Evolutionary conservation across 2,113 vertebrate genomes (phyloP), one percentile per base, ranked within the genome.

Genomic region (Leptocoma aspasia): DNA sequence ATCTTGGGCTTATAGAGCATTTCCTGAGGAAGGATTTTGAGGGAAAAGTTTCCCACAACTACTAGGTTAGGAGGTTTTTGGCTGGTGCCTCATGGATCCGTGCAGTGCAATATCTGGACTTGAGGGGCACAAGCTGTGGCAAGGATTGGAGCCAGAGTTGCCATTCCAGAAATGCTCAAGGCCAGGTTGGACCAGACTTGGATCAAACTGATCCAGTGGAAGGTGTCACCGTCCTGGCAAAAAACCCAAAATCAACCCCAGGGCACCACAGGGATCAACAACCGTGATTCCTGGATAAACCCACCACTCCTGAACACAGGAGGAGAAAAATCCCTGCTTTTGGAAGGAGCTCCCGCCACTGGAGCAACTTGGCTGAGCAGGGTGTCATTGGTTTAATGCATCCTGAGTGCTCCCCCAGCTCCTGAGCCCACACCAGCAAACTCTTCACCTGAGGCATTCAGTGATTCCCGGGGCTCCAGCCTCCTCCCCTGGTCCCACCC

Each of bases 201-300:
- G 52, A 76, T 11, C 35, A 57, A 42, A 42, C 21, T 31, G 21
- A 57, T 35, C 52, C 52, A 35, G 35, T 35, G 42, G 42, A 57
- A 66, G 28, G n/a, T 41, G n/a, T 28, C 5, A 1, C 15, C 54
- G 22, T 6, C 28, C 22, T 1, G 0, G 33, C 3, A 7, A 45
- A 22, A 54, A 6, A 17, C 45, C 20, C 3, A 0, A 49, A 31
- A 71, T 16, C 60, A 42, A 0, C 11, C 8, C 50, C 2, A 6
- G 27, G 31, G 9, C 37, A 44, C 21, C 1, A 2, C 2, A 3
- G 44, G 18, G 28, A 65, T 47, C 7, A 41, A 22, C 27, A 28
- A 2, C 3, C 16, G 28, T 3, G 11, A 33, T 20, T 39, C 18
- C 49, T 16, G 45, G 37, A 63, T 22, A 84, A 64, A 92, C 6